phyloP scores from a whole-genome alignment of 2,113 vertebrate species.

The Scophthalmus maximus region DNA sequence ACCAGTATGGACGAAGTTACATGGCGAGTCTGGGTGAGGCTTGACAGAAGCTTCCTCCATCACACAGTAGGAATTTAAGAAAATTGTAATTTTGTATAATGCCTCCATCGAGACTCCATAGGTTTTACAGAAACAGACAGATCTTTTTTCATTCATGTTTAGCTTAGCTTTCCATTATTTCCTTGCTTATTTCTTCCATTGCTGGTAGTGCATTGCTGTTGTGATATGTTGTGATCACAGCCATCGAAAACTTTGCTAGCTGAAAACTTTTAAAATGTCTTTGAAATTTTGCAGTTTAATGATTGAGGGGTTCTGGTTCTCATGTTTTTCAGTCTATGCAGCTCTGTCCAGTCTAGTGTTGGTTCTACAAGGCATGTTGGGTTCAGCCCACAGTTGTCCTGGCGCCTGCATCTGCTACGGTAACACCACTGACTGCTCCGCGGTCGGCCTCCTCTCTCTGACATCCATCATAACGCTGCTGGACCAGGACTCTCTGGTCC shows the following conservation, averaged over 20 bases:
- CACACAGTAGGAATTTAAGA: background rate
- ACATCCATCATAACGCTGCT: conserved; percentile 79
- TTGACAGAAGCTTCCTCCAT: background rate
- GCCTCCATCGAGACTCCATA: background rate
- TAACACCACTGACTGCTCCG: conserved; percentile 90
- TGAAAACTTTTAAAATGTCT: too few relatives aligned
- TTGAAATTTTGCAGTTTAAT: background rate
- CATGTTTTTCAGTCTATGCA: conserved; percentile 44
- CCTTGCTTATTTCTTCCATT: background rate
- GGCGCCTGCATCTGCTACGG: conserved; percentile 87
- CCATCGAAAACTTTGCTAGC: too few relatives aligned
- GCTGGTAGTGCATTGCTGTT: background rate
- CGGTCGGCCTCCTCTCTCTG: conserved; percentile 84
- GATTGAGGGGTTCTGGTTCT: background rate
- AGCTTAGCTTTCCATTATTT: too few relatives aligned
- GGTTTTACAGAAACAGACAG: too few relatives aligned
- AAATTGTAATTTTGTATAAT: background rate
- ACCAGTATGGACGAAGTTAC: conserved; percentile 36
- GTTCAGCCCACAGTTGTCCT: conserved; percentile 85
- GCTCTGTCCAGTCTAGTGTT: conserved; percentile 82
- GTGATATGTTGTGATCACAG: too few relatives aligned
- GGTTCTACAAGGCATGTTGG: conserved; percentile 73
- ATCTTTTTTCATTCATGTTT: too few relatives aligned
- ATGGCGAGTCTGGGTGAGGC: conserved; percentile 62
- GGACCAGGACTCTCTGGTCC: conserved; percentile 83